Conservation (phyloP, 2,113 vertebrate species). For the Rallus limicola region DNA sequence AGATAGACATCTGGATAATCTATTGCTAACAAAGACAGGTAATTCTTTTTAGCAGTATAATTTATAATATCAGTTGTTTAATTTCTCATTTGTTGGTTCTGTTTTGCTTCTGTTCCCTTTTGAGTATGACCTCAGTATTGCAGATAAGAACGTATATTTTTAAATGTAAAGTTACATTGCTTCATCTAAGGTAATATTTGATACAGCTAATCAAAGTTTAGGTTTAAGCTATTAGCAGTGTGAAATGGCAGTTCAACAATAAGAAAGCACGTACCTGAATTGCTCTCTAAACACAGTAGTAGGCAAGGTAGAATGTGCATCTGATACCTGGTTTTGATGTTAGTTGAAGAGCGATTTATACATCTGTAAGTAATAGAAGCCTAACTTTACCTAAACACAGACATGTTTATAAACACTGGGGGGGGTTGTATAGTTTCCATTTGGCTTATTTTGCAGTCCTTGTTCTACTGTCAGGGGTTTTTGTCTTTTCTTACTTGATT, state of each 20-base stretch:
- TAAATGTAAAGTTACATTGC: not conserved
- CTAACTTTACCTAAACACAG: not conserved
- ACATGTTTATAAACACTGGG: not conserved
- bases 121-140: not conserved
- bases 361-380: not conserved
- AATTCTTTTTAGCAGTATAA: constrained; percentile 18
- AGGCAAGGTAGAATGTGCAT: not conserved
- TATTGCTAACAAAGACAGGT: constrained; percentile 94
- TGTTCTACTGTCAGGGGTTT: not conserved
- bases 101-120: not conserved
- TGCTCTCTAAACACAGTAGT: not conserved
- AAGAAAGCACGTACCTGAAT: not conserved
- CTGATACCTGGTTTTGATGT: not conserved
- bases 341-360: not conserved
- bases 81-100: not conserved
- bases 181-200: not conserved
- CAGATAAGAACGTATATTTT: not conserved
- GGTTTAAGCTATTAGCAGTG: not conserved
- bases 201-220: not conserved
- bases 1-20: constrained; percentile 96
- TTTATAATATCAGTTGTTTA: not conserved
- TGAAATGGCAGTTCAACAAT: not conserved
- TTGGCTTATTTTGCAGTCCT: not conserved
- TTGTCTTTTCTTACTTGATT: not conserved
- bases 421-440: not conserved